Evolutionary conservation across 2,113 vertebrate genomes (phyloP), one percentile per base, ranked within the genome.

Genomic region (Gymnocephalus cernua): DNA sequence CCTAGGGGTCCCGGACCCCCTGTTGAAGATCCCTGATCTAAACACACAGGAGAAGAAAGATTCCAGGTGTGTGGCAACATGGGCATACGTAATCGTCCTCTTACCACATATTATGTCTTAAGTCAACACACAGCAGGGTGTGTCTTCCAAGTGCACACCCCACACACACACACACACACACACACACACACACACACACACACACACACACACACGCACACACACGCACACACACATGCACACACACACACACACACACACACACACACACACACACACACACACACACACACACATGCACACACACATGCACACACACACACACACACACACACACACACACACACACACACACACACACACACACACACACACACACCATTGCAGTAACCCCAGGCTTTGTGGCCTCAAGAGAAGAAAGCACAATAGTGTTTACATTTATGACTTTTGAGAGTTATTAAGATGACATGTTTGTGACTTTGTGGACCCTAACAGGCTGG

Each of bases 31-130:
- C n/a, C n/a, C n/a, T n/a, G n/a, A n/a, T 89, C 77, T 76, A 76
- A 77, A 75, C 79, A 77, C 82, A 69, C 83, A 86, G 56, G 61
- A 78, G 64, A 86, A 86, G 87, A 92, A 88, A 89, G 82, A 83
- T 83, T 78, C 87, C 79, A 84, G 85, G 82, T 79, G 29, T 86
- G 89, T 89, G 91, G 92, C 90, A 91, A 92, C 86, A 83, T 75
- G 48, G 83, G 88, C 86, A 69, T 86, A 86, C 54, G 23, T 84
- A 90, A 91, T 89, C 77, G 58, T 83, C 85, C 68, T 84, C 73
- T 82, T 80, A 89, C 90, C 88, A 85, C 91, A 92, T 88, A 90
- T 91, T 89, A 90, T 86, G 87, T 89, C 69, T 83, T 80, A 79
- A 85, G 80, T 92, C 90, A 91, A 92, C 89, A 88, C 90, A 89